These are phyloP conservation scores for Psephotus haematonotus DNA, from an alignment of 2,113 vertebrate genomes.

Conservation along the genomic window DNA sequence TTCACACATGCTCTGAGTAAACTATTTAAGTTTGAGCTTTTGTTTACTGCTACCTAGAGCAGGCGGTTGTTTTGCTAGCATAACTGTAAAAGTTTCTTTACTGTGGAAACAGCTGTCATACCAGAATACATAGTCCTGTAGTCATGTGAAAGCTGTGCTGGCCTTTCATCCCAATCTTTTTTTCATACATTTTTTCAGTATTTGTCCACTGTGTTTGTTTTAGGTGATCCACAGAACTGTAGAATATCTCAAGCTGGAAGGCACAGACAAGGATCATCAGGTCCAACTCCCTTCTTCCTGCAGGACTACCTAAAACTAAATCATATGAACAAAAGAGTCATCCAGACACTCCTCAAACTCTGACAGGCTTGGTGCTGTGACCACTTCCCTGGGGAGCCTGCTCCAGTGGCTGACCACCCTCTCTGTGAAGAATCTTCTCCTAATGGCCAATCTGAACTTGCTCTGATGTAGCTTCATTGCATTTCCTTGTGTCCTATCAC, in stretches of 20 bases:
- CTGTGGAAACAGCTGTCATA: background rate
- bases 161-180: background rate
- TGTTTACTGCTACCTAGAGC: background rate
- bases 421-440: background rate
- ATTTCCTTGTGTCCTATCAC: background rate
- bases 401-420: rapidly evolving
- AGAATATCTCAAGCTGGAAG: background rate
- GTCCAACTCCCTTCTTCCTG: background rate
- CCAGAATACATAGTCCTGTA: background rate
- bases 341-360: background rate
- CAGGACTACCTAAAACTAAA: background rate
- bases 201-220: background rate
- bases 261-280: rapidly evolving
- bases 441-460: background rate
- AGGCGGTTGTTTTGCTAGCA: background rate
- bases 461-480: rapidly evolving
- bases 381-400: background rate
- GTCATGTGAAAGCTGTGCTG: background rate
- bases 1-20: background rate
- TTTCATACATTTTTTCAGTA: background rate
- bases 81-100: background rate
- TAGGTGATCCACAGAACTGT: background rate
- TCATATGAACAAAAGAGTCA: background rate
- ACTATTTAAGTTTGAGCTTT: background rate
- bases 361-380: background rate